Evolutionary conservation across 1,140 invertebrate genomes (phyloP), one percentile per base, ranked within the genome.

Genomic region (Listronotus bonariensis): DNA sequence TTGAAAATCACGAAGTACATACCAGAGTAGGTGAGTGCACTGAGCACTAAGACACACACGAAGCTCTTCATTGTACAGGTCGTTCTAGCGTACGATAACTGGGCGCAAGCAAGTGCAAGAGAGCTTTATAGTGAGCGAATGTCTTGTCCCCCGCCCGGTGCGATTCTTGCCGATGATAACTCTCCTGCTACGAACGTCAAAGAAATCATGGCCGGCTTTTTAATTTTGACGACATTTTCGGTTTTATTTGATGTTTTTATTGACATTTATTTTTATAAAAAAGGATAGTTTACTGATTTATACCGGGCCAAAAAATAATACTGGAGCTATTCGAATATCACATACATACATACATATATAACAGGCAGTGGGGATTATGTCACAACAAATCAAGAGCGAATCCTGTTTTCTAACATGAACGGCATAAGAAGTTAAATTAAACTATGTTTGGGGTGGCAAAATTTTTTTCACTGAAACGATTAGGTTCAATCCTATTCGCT

Each of bases 1-100:
- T 32, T 15, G 18, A 26, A 59, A 59, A 32, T 17, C 43, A 57
- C 51, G 43, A 18, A 42, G 69, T 74, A 76, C 74, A 60, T 76
- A 76, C 74, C 74, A 73, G 73, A 68, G 67, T 65, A 72, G 56
- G 66, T 69, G 61, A 76, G 69, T 70, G 74, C 74, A 73, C 74
- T 71, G 40, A 76, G 72, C 68, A 76, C 71, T 57, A 76, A 69
- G 32, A 74, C 69, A 72, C 74, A 74, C 70, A 69, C 73, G 69
- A 69, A 68, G 69, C 64, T 74, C 74, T 72, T 72, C 74, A 76
- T 76, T 49, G 57, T 48, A 48, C 45, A 48, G 45, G 38, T 59
- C 26, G n/a, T 34, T 68, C 51, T 73, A 62, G 31, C 6, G 34
- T 36, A 60, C 42, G 52, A 57, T 60, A 53, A 72, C 70, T 69